Evolutionary conservation across 2,888 invertebrate genomes (phyloP), one percentile per base, ranked within the genome.

Genomic region (Sphaerophoria taeniata): DNA sequence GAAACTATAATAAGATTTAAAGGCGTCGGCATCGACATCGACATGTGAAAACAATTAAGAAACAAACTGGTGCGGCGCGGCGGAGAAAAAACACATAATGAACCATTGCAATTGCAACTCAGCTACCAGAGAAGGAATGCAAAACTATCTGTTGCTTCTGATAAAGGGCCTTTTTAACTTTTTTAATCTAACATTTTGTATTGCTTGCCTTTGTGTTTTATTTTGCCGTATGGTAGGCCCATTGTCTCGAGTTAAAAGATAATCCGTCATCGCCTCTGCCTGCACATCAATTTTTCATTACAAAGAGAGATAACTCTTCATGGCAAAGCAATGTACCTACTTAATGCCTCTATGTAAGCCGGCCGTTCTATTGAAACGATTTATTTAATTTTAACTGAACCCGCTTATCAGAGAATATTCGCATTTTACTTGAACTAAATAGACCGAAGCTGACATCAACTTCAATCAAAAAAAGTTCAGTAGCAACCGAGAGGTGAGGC

Each of bases 371-470:
- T 24, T 24, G 24, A 24, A 24, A 24, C 24, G 24, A 24, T 24
- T 24, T 24, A 24, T 24, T 24, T 24, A 24, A 58, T 51, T 65
- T 58, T 55, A 72, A 80, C 53, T 24, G 63, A 80, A 85, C 76
- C 36, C 51, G 80, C 76, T 76, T 85, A 80, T 80, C 72, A 73
- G 67, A 31, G 69, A 78, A 78, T 76, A 71, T 80, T 73, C 65
- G 83, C 79, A 75, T 71, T 83, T 84, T 87, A 82, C 87, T 87
- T 87, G 83, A 80, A 77, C 87, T 76, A 87, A 87, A 80, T 87
- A 87, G 80, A 84, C 76, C 80, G 73, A 77, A 80, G 73, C 87
- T 79, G 78, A 87, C 84, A 84, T 84, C 84, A 87, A 79, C 84
- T 74, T 69, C 76, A 75, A 75, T 43, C 58, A 63, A 78, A 83